Percentiles rank a stretch among this genome's conserved stretches.
Conservation (phyloP, 2,888 invertebrate species). For the Tortricodes alternella region DNA sequence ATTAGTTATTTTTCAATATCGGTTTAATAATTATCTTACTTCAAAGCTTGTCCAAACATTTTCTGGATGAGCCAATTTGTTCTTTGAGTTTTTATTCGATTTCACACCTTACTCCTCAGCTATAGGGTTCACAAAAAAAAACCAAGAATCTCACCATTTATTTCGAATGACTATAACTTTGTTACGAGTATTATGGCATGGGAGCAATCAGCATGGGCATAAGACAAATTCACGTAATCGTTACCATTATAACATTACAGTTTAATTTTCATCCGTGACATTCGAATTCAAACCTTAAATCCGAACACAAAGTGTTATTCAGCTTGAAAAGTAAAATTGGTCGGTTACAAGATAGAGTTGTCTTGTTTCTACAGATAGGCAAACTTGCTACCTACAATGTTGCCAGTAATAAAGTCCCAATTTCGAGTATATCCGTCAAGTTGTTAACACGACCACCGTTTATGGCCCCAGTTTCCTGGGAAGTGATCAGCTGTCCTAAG, state of each 20-base stretch:
- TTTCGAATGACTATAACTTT: constrained; percentile 29
- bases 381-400: not conserved
- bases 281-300: not conserved
- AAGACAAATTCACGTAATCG: constrained; percentile 7
- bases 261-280: no score
- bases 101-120: not conserved
- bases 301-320: not conserved
- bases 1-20: constrained; percentile 48
- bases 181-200: constrained; percentile 16
- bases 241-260: not conserved
- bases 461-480: constrained; percentile 42
- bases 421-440: constrained; percentile 53
- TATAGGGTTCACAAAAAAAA: not conserved
- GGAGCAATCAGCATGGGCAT: no score
- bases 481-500: constrained; percentile 13
- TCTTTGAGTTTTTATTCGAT: not conserved
- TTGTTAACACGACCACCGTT: constrained; percentile 56
- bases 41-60: constrained; percentile 44
- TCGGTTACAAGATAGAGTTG: no score
- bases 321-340: no score
- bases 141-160: constrained; percentile 9
- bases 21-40: constrained; percentile 40
- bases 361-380: no score
- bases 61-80: constrained; percentile 34
- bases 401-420: constrained; percentile 39